A percentile compares a stretch with the other conserved stretches of the same genome.
phyloP scores from a whole-genome alignment of 2,888 invertebrate genomes.

The Gibbula magus region DNA sequence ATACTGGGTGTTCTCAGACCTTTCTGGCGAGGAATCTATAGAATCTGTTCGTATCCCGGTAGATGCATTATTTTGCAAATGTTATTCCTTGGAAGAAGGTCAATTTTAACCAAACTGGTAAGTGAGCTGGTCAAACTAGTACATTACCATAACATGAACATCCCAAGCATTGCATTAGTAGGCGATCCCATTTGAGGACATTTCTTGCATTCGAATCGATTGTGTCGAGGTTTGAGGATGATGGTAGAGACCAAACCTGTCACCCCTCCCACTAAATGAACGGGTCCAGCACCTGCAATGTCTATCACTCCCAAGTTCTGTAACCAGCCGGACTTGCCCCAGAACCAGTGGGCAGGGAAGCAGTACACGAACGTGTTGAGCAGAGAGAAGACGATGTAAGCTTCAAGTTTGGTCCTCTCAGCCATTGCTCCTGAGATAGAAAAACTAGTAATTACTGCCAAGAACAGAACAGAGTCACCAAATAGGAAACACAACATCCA shows the following conservation, averaged over 20 bases:
- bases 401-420: constrained; percentile 86
- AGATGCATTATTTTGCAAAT: too few species aligned
- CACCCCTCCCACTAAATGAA: constrained; percentile 88
- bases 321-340: constrained; percentile 88
- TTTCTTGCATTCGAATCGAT: constrained; percentile 37
- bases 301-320: constrained; percentile 91
- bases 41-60: too few species aligned
- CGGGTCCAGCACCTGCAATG: constrained; percentile 87
- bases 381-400: constrained; percentile 92
- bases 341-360: constrained; percentile 83
- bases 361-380: constrained; percentile 93
- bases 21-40: too few species aligned
- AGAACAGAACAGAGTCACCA: neutral
- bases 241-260: constrained; percentile 90
- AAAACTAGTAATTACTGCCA: neutral
- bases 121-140: too few species aligned
- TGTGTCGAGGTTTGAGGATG: constrained; percentile 88
- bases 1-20: too few species aligned
- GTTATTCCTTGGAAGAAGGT: too few species aligned
- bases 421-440: constrained; percentile 87
- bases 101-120: too few species aligned
- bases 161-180: constrained; percentile 67
- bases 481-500: neutral
- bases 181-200: constrained; percentile 63
- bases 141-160: constrained; percentile 71